Conservation (phyloP, 1,140 invertebrate species). For the Zaprionus vittiger region DNA sequence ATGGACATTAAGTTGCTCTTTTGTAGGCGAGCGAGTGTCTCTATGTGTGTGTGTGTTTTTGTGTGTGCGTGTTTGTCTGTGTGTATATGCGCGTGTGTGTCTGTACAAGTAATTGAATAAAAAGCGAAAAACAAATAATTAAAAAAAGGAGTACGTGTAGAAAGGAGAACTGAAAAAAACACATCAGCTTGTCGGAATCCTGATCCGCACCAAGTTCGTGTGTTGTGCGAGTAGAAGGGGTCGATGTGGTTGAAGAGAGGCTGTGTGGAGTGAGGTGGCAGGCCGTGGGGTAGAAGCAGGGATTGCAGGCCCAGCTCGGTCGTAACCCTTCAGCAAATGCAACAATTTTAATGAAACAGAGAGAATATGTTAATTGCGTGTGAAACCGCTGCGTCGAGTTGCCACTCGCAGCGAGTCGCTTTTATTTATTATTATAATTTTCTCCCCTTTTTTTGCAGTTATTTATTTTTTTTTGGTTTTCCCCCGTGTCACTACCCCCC, state of each 20-base stretch:
- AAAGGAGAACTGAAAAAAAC: slow-evolving; percentile 45
- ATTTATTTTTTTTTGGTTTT: neutral
- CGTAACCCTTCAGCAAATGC: slow-evolving; percentile 58
- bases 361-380: slow-evolving; percentile 81
- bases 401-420: slow-evolving; percentile 60
- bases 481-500: neutral
- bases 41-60: slow-evolving; percentile 17
- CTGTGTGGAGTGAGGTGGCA: neutral
- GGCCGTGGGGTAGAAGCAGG: neutral
- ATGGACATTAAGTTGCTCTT: slow-evolving; percentile 31
- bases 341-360: slow-evolving; percentile 78
- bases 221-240: neutral
- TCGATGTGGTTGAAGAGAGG: neutral
- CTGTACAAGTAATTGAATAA: slow-evolving; percentile 75
- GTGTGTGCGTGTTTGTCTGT: slow-evolving; percentile 27
- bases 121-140: slow-evolving; percentile 54
- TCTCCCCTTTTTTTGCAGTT: slow-evolving; percentile 12
- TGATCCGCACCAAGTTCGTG: slow-evolving; percentile 2
- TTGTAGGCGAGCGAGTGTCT: slow-evolving; percentile 4
- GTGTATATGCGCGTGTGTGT: slow-evolving; percentile 23
- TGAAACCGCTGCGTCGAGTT: slow-evolving; percentile 75
- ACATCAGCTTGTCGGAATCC: slow-evolving; percentile 17
- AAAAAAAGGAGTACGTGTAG: slow-evolving; percentile 37
- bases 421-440: slow-evolving; percentile 80
- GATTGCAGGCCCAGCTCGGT: slow-evolving; percentile 21